Percentiles rank a stretch among this genome's conserved stretches.
Conservation (phyloP, 2,888 invertebrate species). For the Agrochola lychnidis region DNA sequence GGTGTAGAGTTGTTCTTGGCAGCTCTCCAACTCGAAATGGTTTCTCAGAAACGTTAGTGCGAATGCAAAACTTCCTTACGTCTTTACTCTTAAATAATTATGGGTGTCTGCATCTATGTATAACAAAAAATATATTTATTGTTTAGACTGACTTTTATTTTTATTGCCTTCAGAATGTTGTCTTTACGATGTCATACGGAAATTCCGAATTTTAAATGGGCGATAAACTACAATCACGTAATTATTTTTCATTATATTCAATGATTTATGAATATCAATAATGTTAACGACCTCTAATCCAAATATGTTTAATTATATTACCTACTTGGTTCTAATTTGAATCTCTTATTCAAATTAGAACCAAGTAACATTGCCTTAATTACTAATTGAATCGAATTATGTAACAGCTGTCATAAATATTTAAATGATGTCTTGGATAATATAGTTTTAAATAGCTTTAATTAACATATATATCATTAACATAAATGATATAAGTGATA, state of each 20-base stretch:
- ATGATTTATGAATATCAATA: not conserved
- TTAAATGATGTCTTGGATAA: slow-evolving; percentile 4
- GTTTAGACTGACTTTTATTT: slow-evolving; percentile 7
- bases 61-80: slow-evolving; percentile 76
- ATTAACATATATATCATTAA: slow-evolving; percentile 13
- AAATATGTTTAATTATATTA: not conserved
- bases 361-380: slow-evolving; percentile 1
- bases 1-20: slow-evolving; percentile 80
- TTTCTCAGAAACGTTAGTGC: slow-evolving; percentile 80
- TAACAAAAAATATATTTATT: slow-evolving; percentile 18
- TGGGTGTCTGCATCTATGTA: slow-evolving; percentile 47
- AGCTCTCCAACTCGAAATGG: slow-evolving; percentile 76
- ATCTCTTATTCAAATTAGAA: no score
- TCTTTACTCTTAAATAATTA: slow-evolving; percentile 66
- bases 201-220: not conserved
- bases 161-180: not conserved
- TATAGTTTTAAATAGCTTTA: slow-evolving; percentile 35
- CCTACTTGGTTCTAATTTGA: slow-evolving; percentile 8
- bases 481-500: slow-evolving; percentile 17
- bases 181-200: not conserved
- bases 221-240: not conserved
- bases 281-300: slow-evolving; percentile 4
- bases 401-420: slow-evolving; percentile 31
- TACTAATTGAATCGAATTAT: slow-evolving; percentile 9
- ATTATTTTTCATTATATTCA: slow-evolving; percentile 8